These are phyloP conservation scores for Aphis craccivora DNA, from an alignment of 1,140 invertebrate species.

Conservation along the genomic window DNA sequence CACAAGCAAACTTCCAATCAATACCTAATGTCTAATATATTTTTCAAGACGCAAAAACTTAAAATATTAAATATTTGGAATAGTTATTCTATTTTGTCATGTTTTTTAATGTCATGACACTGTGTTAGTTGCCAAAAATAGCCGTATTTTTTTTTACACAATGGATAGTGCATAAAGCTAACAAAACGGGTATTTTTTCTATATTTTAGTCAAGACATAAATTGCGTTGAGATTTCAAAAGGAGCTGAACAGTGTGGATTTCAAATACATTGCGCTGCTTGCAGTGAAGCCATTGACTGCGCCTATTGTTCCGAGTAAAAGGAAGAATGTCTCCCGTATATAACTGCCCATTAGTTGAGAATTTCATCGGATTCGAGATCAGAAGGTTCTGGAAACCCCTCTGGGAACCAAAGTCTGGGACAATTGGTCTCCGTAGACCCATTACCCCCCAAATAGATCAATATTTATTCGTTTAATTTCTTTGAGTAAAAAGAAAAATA, in stretches of 20 bases:
- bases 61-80: not conserved
- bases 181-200: not conserved
- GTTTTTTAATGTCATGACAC: not conserved
- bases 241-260: not conserved
- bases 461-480: conserved; percentile 14
- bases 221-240: not conserved
- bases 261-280: not conserved
- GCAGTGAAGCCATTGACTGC: not conserved
- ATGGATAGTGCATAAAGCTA: not conserved
- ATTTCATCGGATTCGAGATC: not conserved
- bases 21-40: not conserved
- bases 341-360: conserved; percentile 5
- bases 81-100: not conserved
- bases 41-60: not conserved
- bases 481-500: not conserved
- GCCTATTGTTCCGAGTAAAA: not conserved
- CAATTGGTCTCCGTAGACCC: not conserved
- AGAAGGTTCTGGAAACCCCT: conserved; percentile 11
- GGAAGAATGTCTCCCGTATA: not conserved
- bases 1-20: not conserved
- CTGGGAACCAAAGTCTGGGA: not conserved
- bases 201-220: not conserved
- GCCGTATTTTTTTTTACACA: not conserved
- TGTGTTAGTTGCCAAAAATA: not conserved
- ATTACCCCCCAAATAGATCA: not conserved